A percentile compares a stretch with the other conserved stretches of the same genome.
Evolutionary conservation across 2,113 vertebrate genomes (phyloP).

Genomic region (Chionodraco myersi): DNA sequence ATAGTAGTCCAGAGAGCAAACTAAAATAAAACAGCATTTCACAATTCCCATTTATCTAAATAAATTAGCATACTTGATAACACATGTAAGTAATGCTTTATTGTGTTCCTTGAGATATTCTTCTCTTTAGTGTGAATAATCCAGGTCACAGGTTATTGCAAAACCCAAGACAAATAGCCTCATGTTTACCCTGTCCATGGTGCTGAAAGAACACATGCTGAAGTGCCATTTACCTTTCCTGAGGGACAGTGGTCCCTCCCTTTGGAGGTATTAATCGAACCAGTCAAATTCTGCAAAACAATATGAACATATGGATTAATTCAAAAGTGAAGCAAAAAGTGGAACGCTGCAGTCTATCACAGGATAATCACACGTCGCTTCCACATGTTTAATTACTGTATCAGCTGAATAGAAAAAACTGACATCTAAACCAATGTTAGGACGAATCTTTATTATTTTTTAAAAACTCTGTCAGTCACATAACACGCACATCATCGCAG

Average conservation of each 20-base stretch:
- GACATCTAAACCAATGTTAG: background rate
- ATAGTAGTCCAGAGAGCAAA: background rate
- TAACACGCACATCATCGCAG: background rate
- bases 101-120: background rate
- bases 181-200: constrained; percentile 62
- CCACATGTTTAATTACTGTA: background rate
- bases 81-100: background rate
- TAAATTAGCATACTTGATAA: background rate
- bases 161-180: background rate
- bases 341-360: constrained; percentile 45
- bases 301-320: background rate
- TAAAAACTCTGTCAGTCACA: background rate
- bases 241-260: constrained; percentile 77
- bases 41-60: background rate
- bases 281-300: constrained; percentile 79
- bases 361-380: background rate
- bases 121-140: background rate
- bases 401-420: background rate
- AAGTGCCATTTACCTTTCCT: constrained; percentile 72
- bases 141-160: background rate
- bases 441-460: no score
- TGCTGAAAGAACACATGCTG: constrained; percentile 51
- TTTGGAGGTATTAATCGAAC: constrained; percentile 45
- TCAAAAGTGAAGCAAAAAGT: constrained; percentile 17
- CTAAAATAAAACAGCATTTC: background rate